These are phyloP conservation scores for Microplitis deprimator DNA, from an alignment of 2,888 invertebrate genomes.

Conservation along the genomic window DNA sequence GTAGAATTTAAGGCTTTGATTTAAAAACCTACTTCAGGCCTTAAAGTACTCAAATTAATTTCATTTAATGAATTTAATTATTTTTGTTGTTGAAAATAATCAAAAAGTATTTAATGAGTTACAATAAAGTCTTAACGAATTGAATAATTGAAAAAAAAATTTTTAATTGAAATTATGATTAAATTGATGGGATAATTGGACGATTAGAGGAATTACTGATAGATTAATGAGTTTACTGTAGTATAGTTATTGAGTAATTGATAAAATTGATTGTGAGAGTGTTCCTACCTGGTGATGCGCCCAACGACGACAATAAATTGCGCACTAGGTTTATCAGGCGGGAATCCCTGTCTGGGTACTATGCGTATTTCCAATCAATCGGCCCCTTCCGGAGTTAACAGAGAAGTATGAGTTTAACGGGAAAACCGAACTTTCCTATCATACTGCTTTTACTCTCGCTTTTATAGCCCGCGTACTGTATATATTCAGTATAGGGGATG, in stretches of 20 bases:
- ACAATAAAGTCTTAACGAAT: too few species aligned
- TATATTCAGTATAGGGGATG: constrained; percentile 3
- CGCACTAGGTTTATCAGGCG: not conserved
- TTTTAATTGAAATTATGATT: too few species aligned
- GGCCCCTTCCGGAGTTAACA: constrained; percentile 70
- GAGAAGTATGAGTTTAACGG: constrained; percentile 66
- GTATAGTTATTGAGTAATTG: not conserved
- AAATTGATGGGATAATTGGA: too few species aligned
- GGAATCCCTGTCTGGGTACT: constrained; percentile 39
- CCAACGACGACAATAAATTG: not conserved
- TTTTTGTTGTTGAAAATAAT: too few species aligned
- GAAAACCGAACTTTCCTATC: constrained; percentile 71
- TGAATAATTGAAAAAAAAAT: too few species aligned
- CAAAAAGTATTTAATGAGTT: too few species aligned
- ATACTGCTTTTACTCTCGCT: constrained; percentile 52
- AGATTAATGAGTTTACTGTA: too few species aligned
- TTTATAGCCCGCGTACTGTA: not conserved
- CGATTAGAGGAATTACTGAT: too few species aligned
- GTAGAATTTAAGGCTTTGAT: too few species aligned
- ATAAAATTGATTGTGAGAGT: not conserved
- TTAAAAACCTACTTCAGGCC: too few species aligned
- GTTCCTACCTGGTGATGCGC: not conserved
- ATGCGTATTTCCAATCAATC: constrained; percentile 71
- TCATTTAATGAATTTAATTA: too few species aligned
- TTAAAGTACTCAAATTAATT: too few species aligned